These are phyloP conservation scores for Dicrurus megarhynchus DNA, from an alignment of 2,113 vertebrate species.

Conservation along the genomic window DNA sequence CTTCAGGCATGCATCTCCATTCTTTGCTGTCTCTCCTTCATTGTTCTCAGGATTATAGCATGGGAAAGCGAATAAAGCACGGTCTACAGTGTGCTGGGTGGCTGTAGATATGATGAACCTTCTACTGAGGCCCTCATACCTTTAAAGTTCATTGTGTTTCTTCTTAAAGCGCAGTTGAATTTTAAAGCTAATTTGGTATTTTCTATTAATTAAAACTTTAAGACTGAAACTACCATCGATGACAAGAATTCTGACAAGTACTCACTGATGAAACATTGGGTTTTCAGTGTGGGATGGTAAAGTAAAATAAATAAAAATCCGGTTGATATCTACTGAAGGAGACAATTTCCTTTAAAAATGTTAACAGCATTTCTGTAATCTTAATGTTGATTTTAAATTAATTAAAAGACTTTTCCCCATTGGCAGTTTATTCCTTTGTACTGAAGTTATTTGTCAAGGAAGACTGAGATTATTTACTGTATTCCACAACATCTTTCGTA, in stretches of 20 bases:
- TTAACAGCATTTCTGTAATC: background rate
- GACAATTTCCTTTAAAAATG: background rate
- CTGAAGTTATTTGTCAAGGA: background rate
- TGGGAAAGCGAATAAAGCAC: background rate
- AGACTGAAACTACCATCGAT: background rate
- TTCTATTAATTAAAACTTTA: background rate
- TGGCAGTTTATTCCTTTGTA: background rate
- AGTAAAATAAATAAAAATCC: background rate
- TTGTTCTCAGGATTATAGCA: background rate
- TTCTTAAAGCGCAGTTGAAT: background rate
- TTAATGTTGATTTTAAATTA: background rate
- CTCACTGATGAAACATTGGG: background rate
- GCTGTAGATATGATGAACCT: background rate
- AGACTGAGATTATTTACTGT: background rate
- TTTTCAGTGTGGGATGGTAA: background rate
- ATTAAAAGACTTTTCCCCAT: background rate
- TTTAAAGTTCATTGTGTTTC: background rate
- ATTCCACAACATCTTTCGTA: background rate
- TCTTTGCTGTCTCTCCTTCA: background rate
- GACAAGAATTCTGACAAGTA: background rate
- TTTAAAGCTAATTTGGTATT: background rate
- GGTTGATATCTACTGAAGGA: background rate
- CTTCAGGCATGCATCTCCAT: background rate
- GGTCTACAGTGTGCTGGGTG: background rate
- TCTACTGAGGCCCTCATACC: background rate